Evolutionary conservation across 2,113 vertebrate genomes (phyloP).

Genomic region (Eolophus roseicapilla): DNA sequence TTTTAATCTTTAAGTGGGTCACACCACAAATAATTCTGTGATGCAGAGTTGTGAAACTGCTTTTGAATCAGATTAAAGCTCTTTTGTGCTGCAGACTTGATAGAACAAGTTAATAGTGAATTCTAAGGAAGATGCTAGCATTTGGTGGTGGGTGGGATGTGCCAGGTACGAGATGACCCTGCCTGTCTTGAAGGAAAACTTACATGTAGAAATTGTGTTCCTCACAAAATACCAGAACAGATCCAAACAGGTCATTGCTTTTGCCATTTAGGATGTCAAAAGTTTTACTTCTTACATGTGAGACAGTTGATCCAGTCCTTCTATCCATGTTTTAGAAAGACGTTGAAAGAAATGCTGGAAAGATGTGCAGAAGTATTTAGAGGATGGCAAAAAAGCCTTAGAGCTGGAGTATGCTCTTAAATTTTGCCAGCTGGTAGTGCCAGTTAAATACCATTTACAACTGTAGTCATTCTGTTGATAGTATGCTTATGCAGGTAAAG

Average conservation of each 20-base stretch:
- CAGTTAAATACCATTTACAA: neutral
- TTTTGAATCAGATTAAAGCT: neutral
- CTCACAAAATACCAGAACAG: neutral
- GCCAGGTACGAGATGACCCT: neutral
- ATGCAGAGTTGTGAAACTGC: neutral
- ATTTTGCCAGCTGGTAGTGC: neutral
- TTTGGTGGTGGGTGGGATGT: neutral
- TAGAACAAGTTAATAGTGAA: neutral
- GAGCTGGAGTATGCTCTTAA: neutral
- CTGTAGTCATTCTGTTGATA: neutral
- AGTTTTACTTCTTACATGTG: neutral
- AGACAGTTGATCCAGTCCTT: neutral
- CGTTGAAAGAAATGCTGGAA: neutral
- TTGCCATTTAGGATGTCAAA: neutral
- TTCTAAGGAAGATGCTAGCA: neutral
- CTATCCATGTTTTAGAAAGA: neutral
- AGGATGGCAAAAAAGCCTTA: neutral
- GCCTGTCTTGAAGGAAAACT: neutral
- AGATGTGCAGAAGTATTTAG: neutral
- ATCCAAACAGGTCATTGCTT: neutral
- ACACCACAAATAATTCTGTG: conserved; percentile 1
- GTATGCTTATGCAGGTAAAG: neutral
- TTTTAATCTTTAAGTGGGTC: neutral
- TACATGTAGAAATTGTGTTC: neutral
- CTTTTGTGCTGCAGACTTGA: neutral